A percentile compares a stretch with the other conserved stretches of the same genome.
Conservation (phyloP, 2,113 vertebrate genomes). For the Trichechus manatus region DNA sequence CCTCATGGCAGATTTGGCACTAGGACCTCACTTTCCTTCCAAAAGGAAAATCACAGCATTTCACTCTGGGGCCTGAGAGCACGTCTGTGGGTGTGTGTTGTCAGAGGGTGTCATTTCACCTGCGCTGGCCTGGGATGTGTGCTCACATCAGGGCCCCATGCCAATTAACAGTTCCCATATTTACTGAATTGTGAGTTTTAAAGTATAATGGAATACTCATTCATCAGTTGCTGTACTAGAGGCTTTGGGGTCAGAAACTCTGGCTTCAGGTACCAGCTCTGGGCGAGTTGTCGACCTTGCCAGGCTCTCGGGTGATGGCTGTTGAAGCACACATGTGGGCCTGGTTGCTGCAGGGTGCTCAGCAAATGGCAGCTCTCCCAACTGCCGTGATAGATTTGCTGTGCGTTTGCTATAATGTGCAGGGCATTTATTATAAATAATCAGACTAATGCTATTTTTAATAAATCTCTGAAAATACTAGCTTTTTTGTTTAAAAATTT, state of each 20-base stretch:
- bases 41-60: not conserved
- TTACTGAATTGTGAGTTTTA: not conserved
- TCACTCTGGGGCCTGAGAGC: not conserved
- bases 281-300: no score
- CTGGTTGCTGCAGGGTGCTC: not conserved
- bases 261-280: not conserved
- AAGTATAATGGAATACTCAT: not conserved
- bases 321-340: not conserved
- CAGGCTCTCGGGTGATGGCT: no score
- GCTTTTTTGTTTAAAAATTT: not conserved
- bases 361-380: not conserved
- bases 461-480: not conserved
- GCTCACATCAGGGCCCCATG: not conserved
- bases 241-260: not conserved
- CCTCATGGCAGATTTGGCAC: not conserved
- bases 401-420: not conserved
- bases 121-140: accelerated
- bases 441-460: constrained; percentile 4
- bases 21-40: not conserved
- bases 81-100: not conserved
- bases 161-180: not conserved
- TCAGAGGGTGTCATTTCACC: not conserved
- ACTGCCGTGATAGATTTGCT: not conserved
- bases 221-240: not conserved
- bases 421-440: not conserved